Evolutionary conservation across 2,113 vertebrate species (phyloP).

Genomic region (Corythaeola cristata): DNA sequence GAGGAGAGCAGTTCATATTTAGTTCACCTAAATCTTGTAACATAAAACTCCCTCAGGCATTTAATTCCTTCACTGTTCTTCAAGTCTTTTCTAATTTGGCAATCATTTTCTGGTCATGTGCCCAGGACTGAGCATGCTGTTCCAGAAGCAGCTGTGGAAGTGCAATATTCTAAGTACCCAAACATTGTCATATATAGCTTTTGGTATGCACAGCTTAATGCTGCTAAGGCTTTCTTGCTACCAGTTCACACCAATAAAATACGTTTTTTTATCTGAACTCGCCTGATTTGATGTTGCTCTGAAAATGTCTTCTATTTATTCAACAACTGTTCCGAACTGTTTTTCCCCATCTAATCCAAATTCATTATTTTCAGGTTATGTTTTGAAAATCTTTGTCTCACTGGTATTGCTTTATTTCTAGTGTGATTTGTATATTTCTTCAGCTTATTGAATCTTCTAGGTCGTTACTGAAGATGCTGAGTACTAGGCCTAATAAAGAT

Average conservation of each 20-base stretch:
- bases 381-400: not conserved
- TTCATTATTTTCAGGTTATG: not conserved
- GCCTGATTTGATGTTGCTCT: not conserved
- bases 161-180: not conserved
- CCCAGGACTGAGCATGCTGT: not conserved
- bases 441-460: not conserved
- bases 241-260: not conserved
- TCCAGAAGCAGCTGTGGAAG: not conserved
- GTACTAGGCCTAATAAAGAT: not conserved
- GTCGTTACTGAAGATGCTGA: not conserved
- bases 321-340: not conserved
- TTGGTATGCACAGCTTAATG: not conserved
- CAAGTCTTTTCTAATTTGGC: not conserved
- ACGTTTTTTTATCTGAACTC: not conserved
- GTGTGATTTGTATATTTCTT: not conserved
- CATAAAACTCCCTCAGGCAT: not conserved
- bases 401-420: not conserved
- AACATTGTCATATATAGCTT: not conserved
- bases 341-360: not conserved
- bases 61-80: not conserved
- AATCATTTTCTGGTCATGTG: not conserved
- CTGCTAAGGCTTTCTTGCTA: not conserved
- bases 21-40: not conserved
- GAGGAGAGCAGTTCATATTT: not conserved
- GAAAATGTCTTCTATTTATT: not conserved